Percentiles rank a stretch among this genome's conserved stretches.
phyloP scores from a whole-genome alignment of 30 jellyfish, hydroid and myxozoan genomes.

The Hydractinia echinata region DNA sequence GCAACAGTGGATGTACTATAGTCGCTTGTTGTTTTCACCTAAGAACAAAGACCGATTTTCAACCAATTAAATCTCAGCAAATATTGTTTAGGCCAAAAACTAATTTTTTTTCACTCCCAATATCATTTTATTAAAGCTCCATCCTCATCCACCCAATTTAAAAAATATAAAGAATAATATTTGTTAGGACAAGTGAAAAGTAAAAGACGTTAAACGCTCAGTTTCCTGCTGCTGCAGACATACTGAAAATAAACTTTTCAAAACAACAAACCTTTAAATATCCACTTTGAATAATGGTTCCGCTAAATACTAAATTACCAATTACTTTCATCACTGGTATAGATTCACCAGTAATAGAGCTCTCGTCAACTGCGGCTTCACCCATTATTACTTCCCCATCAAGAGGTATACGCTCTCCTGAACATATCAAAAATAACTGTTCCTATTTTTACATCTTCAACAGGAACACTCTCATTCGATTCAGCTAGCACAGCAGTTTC shows the following conservation, averaged over 20 bases:
- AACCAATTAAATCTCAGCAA: not conserved
- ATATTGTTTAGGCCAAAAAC: not conserved
- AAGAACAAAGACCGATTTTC: not conserved
- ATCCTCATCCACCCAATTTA: too few species aligned
- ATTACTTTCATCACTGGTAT: slow-evolving; percentile 59
- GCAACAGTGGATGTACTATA: slow-evolving; percentile 58
- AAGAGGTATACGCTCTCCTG: slow-evolving; percentile 79
- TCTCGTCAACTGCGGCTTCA: slow-evolving; percentile 80
- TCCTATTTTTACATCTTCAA: slow-evolving; percentile 67
- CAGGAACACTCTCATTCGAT: slow-evolving; percentile 52
- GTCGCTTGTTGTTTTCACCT: slow-evolving; percentile 70
- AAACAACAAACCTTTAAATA: slow-evolving; percentile 45
- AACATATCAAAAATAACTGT: slow-evolving; percentile 53
- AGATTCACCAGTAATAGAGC: slow-evolving; percentile 83
- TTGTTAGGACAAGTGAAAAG: too few species aligned
- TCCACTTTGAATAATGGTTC: slow-evolving; percentile 75
- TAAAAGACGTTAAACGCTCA: too few species aligned
- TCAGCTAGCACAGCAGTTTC: slow-evolving; percentile 67
- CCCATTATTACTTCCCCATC: slow-evolving; percentile 78
- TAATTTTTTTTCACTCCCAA: not conserved
- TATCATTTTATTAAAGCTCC: not conserved
- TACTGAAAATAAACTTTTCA: not conserved
- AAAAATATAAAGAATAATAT: too few species aligned
- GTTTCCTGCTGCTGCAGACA: too few species aligned
- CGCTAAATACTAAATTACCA: slow-evolving; percentile 49